Conservation (phyloP, 2,113 vertebrate species). For the Urocitellus parryii region DNA sequence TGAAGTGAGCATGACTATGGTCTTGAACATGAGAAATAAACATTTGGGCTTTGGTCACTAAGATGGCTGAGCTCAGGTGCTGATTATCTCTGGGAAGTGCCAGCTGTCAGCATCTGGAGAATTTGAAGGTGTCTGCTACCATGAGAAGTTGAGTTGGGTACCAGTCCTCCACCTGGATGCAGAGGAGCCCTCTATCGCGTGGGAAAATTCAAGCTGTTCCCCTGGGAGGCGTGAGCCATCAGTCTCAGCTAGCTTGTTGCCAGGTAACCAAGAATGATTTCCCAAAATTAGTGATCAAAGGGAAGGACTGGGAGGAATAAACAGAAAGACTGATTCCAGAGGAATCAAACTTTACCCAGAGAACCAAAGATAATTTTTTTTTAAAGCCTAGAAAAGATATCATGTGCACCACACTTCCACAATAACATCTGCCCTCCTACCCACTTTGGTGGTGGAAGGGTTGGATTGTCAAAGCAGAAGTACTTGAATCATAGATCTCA, state of each 20-base stretch:
- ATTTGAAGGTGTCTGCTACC: not conserved
- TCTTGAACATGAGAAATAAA: not conserved
- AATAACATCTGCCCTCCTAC: not conserved
- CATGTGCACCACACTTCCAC: not conserved
- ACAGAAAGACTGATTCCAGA: constrained; percentile 65
- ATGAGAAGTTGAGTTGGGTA: not conserved
- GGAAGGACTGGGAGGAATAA: constrained; percentile 59
- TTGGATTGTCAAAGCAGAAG: not conserved
- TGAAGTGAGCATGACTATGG: not conserved
- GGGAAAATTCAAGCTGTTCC: constrained; percentile 17
- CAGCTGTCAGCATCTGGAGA: not conserved
- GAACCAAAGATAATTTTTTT: constrained; percentile 27
- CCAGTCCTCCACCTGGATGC: not conserved
- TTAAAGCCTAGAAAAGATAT: not conserved
- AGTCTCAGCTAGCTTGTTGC: constrained; percentile 67
- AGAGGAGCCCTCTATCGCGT: not conserved
- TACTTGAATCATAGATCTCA: not conserved
- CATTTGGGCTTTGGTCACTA: not conserved
- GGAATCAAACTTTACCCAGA: constrained; percentile 58
- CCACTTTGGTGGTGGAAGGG: not conserved
- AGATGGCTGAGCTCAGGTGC: not conserved
- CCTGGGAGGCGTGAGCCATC: not conserved
- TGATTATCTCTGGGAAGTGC: not conserved
- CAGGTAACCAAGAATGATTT: constrained; percentile 62
- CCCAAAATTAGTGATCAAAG: constrained; percentile 63